Percentiles rank a stretch among this genome's conserved stretches.
phyloP scores from a whole-genome alignment of 2,888 invertebrate genomes.

The Nomada fabriciana region DNA sequence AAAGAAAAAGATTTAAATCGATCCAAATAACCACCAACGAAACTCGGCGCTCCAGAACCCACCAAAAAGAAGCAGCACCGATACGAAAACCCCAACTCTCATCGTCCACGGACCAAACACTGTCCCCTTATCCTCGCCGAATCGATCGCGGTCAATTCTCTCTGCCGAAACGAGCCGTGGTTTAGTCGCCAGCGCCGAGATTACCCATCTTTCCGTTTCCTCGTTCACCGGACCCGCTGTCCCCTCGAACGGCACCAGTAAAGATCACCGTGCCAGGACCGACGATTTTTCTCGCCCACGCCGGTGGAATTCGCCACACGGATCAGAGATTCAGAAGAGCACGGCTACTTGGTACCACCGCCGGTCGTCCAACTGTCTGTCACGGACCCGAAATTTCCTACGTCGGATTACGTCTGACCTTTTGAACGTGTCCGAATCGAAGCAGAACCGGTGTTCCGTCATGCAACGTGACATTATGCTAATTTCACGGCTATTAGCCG shows the following conservation, averaged over 20 bases:
- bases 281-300: constrained; percentile 14
- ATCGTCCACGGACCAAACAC: background rate
- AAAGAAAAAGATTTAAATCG: background rate
- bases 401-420: constrained; percentile 52
- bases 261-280: background rate
- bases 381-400: constrained; percentile 39
- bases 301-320: constrained; percentile 14
- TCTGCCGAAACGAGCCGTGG: constrained; percentile 25
- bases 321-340: constrained; percentile 29
- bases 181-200: constrained; percentile 17
- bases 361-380: constrained; percentile 30
- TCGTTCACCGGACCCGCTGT: background rate
- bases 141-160: constrained; percentile 37
- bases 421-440: constrained; percentile 48
- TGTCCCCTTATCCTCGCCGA: constrained; percentile 8
- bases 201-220: constrained; percentile 29
- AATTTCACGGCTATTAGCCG: constrained; percentile 66
- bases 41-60: background rate
- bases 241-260: background rate
- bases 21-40: background rate
- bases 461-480: constrained; percentile 65
- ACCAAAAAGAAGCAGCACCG: background rate
- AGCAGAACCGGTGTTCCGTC: constrained; percentile 46
- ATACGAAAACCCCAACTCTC: background rate
- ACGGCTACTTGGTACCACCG: background rate